phyloP scores from a whole-genome alignment of 53 echinoderm and acorn worm species.

The Arbacia lixula region DNA sequence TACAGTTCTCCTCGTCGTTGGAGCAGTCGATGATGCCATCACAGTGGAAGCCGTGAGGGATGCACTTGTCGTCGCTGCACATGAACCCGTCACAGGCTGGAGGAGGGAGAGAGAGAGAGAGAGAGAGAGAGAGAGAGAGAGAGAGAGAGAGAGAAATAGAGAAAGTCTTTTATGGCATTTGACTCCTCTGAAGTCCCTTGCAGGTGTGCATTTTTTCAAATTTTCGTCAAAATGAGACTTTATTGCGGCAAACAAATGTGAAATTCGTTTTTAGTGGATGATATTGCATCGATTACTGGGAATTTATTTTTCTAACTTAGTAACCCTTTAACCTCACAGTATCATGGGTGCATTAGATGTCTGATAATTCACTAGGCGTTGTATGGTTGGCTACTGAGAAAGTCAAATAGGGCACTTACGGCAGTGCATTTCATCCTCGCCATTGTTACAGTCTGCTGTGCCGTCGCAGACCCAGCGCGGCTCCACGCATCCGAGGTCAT shows the following conservation, averaged over 20 bases:
- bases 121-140: neutral
- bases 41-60: neutral
- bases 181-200: no score
- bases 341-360: no score
- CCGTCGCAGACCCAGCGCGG: conserved; percentile 32
- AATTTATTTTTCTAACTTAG: no score
- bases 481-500: conserved; percentile 26
- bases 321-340: no score
- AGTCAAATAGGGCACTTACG: no score
- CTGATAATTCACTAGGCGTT: no score
- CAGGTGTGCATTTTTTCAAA: no score
- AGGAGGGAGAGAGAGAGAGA: neutral
- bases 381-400: no score
- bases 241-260: no score
- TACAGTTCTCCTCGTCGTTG: conserved; percentile 21
- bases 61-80: conserved; percentile 29
- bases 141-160: neutral
- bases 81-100: conserved; percentile 26
- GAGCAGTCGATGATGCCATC: conserved; percentile 36
- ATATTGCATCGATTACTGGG: no score
- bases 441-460: conserved; percentile 28
- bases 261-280: no score
- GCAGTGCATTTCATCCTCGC: conserved; percentile 18
- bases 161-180: neutral
- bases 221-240: no score